Evolutionary conservation across 1,140 invertebrate genomes (phyloP).

Genomic region (Bombus pyrosoma): DNA sequence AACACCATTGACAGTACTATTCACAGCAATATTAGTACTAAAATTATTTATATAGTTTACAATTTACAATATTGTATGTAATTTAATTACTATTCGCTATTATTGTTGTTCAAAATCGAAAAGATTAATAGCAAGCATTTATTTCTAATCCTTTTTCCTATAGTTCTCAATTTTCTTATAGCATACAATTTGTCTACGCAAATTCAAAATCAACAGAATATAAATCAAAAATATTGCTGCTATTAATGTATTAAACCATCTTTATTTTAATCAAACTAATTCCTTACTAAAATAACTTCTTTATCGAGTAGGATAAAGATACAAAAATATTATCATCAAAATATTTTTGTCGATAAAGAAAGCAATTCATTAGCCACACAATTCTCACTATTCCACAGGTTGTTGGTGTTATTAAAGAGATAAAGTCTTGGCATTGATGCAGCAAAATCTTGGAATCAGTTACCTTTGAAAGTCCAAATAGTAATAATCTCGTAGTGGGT

Average conservation of each 20-base stretch:
- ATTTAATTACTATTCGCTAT: background rate
- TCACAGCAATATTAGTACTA: background rate
- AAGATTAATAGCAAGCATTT: too few relatives aligned
- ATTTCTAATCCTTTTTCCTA: too few relatives aligned
- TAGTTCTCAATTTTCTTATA: too few relatives aligned
- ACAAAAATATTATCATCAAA: background rate
- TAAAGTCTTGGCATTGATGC: slow-evolving; percentile 41
- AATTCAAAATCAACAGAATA: too few relatives aligned
- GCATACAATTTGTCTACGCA: too few relatives aligned
- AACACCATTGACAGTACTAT: background rate
- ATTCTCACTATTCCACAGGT: slow-evolving; percentile 33
- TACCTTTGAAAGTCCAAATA: slow-evolving; percentile 13
- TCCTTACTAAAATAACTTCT: background rate
- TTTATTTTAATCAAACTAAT: background rate
- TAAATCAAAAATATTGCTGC: too few relatives aligned
- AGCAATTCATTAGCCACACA: background rate
- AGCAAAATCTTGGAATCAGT: slow-evolving; percentile 31
- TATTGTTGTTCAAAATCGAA: background rate
- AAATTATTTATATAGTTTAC: background rate
- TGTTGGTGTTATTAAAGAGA: slow-evolving; percentile 44
- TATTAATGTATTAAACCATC: too few relatives aligned
- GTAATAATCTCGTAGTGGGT: slow-evolving; percentile 7
- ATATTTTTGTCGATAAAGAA: background rate
- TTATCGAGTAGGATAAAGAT: background rate
- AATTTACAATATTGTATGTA: background rate